phyloP scores from a whole-genome alignment of 2,113 vertebrate genomes.

The Oncorhynchus mykiss region DNA sequence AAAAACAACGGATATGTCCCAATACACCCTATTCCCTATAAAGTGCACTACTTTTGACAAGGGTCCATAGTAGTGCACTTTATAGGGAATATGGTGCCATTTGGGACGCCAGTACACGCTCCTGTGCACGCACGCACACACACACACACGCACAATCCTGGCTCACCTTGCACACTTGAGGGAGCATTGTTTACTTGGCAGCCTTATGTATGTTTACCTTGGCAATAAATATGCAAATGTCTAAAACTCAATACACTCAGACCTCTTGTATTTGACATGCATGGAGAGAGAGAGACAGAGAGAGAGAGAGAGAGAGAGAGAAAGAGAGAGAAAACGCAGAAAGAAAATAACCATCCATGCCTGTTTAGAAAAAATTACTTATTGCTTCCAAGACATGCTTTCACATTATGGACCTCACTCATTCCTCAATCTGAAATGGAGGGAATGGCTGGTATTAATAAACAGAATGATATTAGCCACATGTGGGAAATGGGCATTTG shows the following conservation, averaged over 20 bases:
- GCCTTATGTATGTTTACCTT: constrained; percentile 15
- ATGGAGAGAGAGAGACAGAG: not conserved
- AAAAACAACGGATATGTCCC: not conserved
- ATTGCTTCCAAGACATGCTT: constrained; percentile 29
- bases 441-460: constrained; percentile 35
- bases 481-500: constrained; percentile 41
- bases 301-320: not conserved
- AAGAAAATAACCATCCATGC: constrained; percentile 18
- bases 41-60: no score
- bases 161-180: constrained; percentile 40
- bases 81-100: constrained; percentile 1
- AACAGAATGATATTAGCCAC: constrained; percentile 38
- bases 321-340: constrained; percentile 1
- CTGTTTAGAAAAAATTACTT: constrained; percentile 2
- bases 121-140: no score
- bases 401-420: constrained; percentile 27
- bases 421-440: constrained; percentile 8
- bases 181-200: constrained; percentile 34
- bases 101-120: no score
- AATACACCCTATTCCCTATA: not conserved
- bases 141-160: no score
- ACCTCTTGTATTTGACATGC: not conserved
- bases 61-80: not conserved
- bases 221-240: constrained; percentile 59
- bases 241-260: constrained; percentile 22